phyloP scores from a whole-genome alignment of 2,113 vertebrate genomes.

The Corythornis cristatus region DNA sequence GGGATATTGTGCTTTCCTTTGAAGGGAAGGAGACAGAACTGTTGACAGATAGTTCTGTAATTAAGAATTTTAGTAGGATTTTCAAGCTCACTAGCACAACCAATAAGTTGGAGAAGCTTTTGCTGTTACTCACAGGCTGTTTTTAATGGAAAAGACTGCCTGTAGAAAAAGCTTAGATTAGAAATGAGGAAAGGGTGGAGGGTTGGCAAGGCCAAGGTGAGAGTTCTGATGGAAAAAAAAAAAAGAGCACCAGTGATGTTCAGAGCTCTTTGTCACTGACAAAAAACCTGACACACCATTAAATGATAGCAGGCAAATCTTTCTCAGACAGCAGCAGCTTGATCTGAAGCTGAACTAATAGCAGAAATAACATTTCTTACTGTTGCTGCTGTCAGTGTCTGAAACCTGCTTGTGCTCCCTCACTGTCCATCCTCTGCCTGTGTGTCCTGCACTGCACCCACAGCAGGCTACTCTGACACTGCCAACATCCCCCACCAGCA shows the following conservation, averaged over 20 bases:
- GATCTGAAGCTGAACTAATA: background rate
- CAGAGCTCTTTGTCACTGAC: background rate
- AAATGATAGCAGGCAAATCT: background rate
- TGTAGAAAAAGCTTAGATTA: background rate
- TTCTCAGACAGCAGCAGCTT: constrained; percentile 1
- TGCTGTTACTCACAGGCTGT: background rate
- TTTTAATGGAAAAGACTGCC: background rate
- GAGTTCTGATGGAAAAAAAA: background rate
- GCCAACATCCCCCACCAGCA: background rate
- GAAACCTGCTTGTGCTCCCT: background rate
- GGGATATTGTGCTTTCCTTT: background rate
- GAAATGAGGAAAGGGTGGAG: background rate
- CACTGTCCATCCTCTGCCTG: background rate
- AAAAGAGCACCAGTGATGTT: background rate
- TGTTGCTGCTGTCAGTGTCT: background rate
- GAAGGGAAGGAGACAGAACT: background rate
- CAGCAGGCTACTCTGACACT: background rate
- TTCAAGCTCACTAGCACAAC: background rate
- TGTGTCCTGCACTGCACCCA: background rate
- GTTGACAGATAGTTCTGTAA: background rate
- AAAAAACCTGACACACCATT: background rate
- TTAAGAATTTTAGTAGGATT: background rate
- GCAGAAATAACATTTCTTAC: background rate
- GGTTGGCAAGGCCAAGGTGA: background rate
- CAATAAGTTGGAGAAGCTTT: background rate